A percentile compares a stretch with the other conserved stretches of the same genome.
Evolutionary conservation across 2,888 invertebrate species (phyloP).

Genomic region (Herminia tarsipennalis): DNA sequence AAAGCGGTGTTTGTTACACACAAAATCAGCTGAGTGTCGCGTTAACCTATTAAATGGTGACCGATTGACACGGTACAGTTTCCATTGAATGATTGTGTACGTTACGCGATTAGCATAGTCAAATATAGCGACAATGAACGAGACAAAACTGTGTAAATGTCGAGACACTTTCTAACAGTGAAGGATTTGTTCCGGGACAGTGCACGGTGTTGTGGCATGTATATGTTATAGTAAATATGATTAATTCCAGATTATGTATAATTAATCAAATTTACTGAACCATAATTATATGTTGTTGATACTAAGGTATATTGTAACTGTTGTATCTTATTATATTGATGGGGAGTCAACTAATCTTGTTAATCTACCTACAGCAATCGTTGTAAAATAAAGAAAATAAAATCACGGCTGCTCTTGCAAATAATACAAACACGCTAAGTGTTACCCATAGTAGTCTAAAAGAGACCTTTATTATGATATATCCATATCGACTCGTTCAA

Average conservation of each 20-base stretch:
- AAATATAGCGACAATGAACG: slow-evolving; percentile 10
- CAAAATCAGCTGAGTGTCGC: slow-evolving; percentile 5
- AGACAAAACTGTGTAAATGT: slow-evolving; percentile 19
- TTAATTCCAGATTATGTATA: too few relatives aligned
- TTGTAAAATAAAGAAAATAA: too few relatives aligned
- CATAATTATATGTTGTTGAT: neutral
- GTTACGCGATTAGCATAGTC: slow-evolving; percentile 34
- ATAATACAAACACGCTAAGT: too few relatives aligned
- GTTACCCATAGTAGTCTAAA: too few relatives aligned
- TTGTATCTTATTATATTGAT: neutral
- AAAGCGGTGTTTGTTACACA: too few relatives aligned
- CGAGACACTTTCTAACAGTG: slow-evolving; percentile 33
- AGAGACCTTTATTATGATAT: too few relatives aligned
- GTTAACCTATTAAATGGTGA: slow-evolving; percentile 16
- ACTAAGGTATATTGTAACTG: neutral
- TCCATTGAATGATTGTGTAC: slow-evolving; percentile 29
- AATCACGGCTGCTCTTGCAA: too few relatives aligned
- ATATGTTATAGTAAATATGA: too few relatives aligned
- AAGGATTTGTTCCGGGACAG: slow-evolving; percentile 15
- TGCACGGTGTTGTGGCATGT: neutral
- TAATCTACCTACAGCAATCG: too few relatives aligned
- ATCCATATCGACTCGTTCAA: too few relatives aligned
- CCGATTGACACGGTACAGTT: slow-evolving; percentile 32
- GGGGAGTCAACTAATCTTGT: too few relatives aligned
- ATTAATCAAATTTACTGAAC: too few relatives aligned